Evolutionary conservation across 2,113 vertebrate genomes (phyloP).

Genomic region (Alouatta palliata): DNA sequence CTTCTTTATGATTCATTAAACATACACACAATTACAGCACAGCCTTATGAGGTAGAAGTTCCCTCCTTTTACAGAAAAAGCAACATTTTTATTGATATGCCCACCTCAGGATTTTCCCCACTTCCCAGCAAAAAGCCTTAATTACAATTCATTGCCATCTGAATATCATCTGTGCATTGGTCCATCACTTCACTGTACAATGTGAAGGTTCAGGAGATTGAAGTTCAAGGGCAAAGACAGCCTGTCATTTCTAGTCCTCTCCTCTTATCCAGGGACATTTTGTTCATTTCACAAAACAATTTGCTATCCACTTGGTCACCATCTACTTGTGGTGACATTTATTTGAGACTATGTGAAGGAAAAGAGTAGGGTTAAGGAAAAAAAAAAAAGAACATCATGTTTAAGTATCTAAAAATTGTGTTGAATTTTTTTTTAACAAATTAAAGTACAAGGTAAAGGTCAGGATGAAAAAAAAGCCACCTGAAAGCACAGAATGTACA

Average conservation of each 20-base stretch:
- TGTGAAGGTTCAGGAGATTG: background rate
- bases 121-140: background rate
- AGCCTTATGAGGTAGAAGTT: background rate
- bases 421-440: background rate
- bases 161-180: background rate
- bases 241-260: background rate
- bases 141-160: background rate
- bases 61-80: constrained; percentile 41
- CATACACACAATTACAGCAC: background rate
- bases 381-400: background rate
- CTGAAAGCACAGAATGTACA: background rate
- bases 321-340: background rate
- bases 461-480: background rate
- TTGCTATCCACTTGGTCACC: background rate
- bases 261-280: background rate
- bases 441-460: background rate
- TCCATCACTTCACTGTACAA: background rate
- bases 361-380: no score
- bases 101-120: background rate
- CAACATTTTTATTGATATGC: background rate
- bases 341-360: background rate
- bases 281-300: background rate
- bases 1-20: background rate
- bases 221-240: background rate
- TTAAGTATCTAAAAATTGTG: background rate